These are phyloP conservation scores for Palythoa grandis DNA, from an alignment of 92 coral and sea anemone species.

Conservation along the genomic window DNA sequence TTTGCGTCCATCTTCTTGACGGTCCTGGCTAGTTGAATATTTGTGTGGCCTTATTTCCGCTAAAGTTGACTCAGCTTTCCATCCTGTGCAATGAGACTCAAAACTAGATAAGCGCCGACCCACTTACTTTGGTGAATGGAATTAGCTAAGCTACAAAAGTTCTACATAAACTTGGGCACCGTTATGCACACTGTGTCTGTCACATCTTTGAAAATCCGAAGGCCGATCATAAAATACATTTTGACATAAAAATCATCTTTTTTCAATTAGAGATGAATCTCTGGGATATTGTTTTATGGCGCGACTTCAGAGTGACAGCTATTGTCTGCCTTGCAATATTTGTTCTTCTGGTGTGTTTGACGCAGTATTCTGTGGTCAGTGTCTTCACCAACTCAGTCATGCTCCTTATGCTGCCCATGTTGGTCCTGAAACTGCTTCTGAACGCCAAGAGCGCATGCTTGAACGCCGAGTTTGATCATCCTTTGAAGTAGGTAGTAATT, in stretches of 20 bases:
- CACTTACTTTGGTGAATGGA: too few relatives aligned
- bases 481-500: conserved; percentile 73
- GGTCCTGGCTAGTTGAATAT: too few relatives aligned
- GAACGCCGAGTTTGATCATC: conserved; percentile 91
- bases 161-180: too few relatives aligned
- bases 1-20: too few relatives aligned
- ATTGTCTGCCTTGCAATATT: conserved; percentile 83
- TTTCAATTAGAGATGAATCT: conserved; percentile 53
- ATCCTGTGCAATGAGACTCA: too few relatives aligned
- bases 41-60: too few relatives aligned
- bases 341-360: conserved; percentile 81
- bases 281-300: conserved; percentile 89
- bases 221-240: too few relatives aligned
- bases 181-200: too few relatives aligned
- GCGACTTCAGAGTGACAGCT: conserved; percentile 84
- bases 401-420: conserved; percentile 88
- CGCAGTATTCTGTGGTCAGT: conserved; percentile 94
- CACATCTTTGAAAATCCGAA: too few relatives aligned
- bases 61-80: too few relatives aligned
- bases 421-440: conserved; percentile 81
- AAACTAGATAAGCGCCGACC: too few relatives aligned
- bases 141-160: too few relatives aligned
- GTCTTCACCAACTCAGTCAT: conserved; percentile 84
- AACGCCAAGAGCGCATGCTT: conserved; percentile 82
- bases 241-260: not conserved